phyloP scores from a whole-genome alignment of 2,113 vertebrate species.

The Panthera uncia region DNA sequence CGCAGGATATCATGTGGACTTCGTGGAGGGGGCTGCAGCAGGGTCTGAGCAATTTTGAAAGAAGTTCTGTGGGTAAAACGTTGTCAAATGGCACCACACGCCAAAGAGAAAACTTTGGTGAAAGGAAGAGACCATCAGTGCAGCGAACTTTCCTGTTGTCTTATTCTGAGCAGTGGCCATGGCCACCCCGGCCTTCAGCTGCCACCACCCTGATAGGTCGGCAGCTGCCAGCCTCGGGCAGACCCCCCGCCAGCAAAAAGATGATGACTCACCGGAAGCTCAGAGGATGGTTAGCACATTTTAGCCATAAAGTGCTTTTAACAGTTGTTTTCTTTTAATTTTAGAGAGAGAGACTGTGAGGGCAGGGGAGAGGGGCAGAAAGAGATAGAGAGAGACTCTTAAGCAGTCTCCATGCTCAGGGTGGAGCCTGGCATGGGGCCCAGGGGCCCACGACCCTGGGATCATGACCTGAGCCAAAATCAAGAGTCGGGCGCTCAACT shows the following conservation, averaged over 20 bases:
- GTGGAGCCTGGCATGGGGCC: too few species aligned
- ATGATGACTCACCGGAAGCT: not conserved
- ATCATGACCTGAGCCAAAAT: too few species aligned
- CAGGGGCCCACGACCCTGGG: too few species aligned
- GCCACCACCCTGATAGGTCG: not conserved
- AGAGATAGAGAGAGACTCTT: too few species aligned
- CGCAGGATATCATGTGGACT: not conserved
- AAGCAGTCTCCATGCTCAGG: too few species aligned
- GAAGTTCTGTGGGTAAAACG: not conserved
- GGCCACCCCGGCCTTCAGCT: not conserved
- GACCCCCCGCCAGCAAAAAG: not conserved
- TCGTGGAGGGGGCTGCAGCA: not conserved
- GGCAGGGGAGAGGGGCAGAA: too few species aligned
- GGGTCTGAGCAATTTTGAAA: not conserved
- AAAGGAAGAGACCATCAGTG: not conserved
- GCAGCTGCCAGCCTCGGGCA: not conserved
- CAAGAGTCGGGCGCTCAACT: too few species aligned
- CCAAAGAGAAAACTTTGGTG: not conserved
- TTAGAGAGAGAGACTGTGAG: not conserved
- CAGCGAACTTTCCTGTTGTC: not conserved
- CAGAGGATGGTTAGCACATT: not conserved
- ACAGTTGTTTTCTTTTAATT: not conserved
- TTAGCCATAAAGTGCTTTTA: not conserved
- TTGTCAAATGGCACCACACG: not conserved
- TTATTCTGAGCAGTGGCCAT: not conserved